Conservation (phyloP, 2,797 vertebrate species). For the Pseudomugil tenellus region DNA sequence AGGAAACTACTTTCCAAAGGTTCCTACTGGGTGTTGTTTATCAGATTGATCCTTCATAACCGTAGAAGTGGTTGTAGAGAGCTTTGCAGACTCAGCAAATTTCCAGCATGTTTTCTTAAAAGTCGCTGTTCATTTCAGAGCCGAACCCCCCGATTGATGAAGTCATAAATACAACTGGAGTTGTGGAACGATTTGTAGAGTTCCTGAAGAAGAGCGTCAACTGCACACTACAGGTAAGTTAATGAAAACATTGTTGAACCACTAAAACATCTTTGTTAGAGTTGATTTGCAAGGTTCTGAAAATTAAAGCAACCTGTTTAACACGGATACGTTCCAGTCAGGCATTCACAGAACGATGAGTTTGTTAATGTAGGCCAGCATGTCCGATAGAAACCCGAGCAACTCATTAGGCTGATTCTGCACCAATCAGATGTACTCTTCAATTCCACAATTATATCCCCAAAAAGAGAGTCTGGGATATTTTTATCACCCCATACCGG, state of each 20-base stretch:
- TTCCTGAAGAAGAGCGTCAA: slow-evolving; percentile 95
- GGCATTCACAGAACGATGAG: neutral
- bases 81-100: neutral
- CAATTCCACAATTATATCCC: no score
- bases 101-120: neutral
- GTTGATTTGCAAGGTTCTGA: neutral
- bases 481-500: no score
- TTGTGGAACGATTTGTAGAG: slow-evolving; percentile 96
- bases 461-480: no score
- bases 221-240: slow-evolving; percentile 94
- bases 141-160: slow-evolving; percentile 99
- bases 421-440: neutral
- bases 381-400: neutral
- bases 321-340: neutral
- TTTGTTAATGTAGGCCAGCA: neutral
- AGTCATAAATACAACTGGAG: slow-evolving; percentile 94
- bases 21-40: slow-evolving; percentile 51
- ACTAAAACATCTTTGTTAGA: neutral
- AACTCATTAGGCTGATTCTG: neutral
- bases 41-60: neutral
- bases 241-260: neutral
- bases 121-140: slow-evolving; percentile 80
- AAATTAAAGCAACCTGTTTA: neutral
- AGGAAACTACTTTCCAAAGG: slow-evolving; percentile 98
- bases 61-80: neutral